Conservation (phyloP, 2,888 invertebrate species). For the Fissipunctia ypsillon region DNA sequence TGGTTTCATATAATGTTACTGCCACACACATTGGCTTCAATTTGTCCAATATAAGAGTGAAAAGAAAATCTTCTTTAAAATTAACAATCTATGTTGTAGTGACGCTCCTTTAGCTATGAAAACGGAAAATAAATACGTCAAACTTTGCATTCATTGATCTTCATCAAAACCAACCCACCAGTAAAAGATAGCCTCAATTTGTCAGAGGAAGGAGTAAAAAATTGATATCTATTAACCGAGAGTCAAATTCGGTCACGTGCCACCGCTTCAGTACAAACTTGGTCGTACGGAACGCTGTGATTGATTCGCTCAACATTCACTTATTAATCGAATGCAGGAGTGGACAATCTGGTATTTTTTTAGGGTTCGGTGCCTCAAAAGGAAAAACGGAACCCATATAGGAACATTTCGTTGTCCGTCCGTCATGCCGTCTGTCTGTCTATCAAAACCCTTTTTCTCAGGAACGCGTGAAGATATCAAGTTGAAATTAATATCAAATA, state of each 20-base stretch:
- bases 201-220: constrained; percentile 45
- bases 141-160: constrained; percentile 37
- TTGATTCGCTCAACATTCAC: constrained; percentile 55
- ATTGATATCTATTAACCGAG: constrained; percentile 29
- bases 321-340: constrained; percentile 49
- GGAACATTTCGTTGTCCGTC: too few relatives aligned
- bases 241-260: constrained; percentile 23
- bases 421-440: too few relatives aligned
- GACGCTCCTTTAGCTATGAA: background rate
- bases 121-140: constrained; percentile 23
- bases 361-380: too few relatives aligned
- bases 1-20: background rate
- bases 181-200: constrained; percentile 40
- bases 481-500: too few relatives aligned
- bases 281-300: constrained; percentile 41
- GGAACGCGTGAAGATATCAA: too few relatives aligned
- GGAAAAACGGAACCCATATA: too few relatives aligned
- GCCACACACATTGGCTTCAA: background rate
- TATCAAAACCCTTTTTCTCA: too few relatives aligned
- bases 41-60: background rate
- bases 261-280: constrained; percentile 37
- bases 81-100: too few relatives aligned
- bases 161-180: constrained; percentile 19
- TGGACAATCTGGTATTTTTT: background rate
- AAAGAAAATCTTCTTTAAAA: background rate